A percentile compares a stretch with the other conserved stretches of the same genome.
These are phyloP conservation scores for Chaetodon trifasciatus DNA, from an alignment of 2,797 vertebrate species.

Conservation along the genomic window DNA sequence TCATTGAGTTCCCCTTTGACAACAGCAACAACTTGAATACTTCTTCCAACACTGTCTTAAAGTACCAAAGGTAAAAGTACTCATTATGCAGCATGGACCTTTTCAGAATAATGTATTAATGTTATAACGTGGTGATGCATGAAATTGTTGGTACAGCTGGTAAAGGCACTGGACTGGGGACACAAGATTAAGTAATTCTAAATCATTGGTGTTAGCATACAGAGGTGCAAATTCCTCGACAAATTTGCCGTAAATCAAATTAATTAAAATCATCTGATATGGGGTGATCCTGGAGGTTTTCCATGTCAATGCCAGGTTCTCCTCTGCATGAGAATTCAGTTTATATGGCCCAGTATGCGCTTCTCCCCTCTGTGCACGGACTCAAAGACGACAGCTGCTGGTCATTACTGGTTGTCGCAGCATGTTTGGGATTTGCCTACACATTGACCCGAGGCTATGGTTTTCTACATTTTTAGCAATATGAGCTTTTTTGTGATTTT, in stretches of 20 bases:
- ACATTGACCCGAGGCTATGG: background rate
- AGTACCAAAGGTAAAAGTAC: no score
- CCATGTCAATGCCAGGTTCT: background rate
- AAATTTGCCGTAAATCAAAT: background rate
- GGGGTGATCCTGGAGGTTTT: background rate
- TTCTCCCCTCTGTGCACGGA: background rate
- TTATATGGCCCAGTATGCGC: background rate
- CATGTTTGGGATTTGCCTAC: background rate
- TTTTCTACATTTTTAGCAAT: conserved; percentile 3
- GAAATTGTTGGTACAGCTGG: background rate
- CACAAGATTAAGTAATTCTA: no score
- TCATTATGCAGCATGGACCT: background rate
- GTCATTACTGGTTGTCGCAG: conserved; percentile 8
- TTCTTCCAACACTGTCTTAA: no score
- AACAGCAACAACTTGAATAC: background rate
- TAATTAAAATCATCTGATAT: background rate
- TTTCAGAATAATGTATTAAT: background rate
- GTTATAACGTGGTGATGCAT: background rate
- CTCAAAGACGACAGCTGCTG: conserved; percentile 65
- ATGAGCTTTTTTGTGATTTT: background rate
- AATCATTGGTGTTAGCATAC: no score
- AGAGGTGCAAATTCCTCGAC: background rate
- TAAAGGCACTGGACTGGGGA: background rate
- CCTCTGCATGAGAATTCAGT: background rate
- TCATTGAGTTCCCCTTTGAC: no score